Evolutionary conservation across 2,797 vertebrate species (phyloP), one percentile per base, ranked within the genome.

Genomic region (Catharus ustulatus): DNA sequence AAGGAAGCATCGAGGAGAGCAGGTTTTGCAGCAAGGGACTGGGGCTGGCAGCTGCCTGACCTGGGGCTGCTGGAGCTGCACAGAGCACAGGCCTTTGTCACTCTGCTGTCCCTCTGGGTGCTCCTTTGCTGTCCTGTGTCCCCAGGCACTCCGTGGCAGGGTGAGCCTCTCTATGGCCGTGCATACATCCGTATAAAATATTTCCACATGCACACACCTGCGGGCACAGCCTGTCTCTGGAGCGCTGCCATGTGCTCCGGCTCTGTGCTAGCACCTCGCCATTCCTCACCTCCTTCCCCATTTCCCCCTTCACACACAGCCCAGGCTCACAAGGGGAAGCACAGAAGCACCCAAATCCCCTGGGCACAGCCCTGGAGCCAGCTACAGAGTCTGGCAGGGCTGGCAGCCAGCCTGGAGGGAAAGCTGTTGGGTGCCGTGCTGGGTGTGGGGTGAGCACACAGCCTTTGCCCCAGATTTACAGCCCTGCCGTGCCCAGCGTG

Each of bases 201-300:
- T 0, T 11, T 26, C 24, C 32, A 0, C 9, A 2, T 5, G 12
- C 32, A 14, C 14, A 5, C 20, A n/a, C 64, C 69, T 66, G 78
- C 4, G 1, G 74, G 82, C 74, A n/a, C 59, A 43, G 77, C 68
- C 69, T 8, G 38, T 1, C 52, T 7, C 68, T 13, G 63, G 48
- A 34, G 23, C 22, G 4, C 59, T 57, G 80, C 84, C 11, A 0
- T 6, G 4, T 4, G 27, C 48, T 55, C 73, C 1, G 7, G 27
- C 54, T 89, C 89, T 2, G 19, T 0, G 21, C 20, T 19, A 1
- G 30, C 42, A 8, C 46, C 3, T 0, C 0, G 0, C 38, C 40
- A 0, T 9, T 57, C 62, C 55, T 15, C 48, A 4, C 18, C 43
- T 52, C 63, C 43, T 34, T 15, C 22, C 38, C 74, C 24, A 0